Evolutionary conservation across 2,113 vertebrate genomes (phyloP).

Genomic region (Lophochroa leadbeateri): DNA sequence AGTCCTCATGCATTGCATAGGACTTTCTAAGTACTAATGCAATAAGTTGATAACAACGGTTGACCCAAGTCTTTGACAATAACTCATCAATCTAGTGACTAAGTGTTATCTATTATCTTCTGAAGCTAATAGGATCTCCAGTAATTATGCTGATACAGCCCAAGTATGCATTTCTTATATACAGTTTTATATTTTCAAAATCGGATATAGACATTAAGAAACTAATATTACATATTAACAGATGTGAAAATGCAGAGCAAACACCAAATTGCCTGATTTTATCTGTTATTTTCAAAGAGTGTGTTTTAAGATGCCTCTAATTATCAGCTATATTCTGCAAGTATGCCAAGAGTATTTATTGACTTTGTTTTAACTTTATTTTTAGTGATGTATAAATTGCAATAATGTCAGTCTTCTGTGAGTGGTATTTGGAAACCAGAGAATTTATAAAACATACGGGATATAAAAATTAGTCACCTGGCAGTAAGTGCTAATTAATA

Average conservation of each 20-base stretch:
- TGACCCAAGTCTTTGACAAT: not conserved
- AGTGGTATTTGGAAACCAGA: not conserved
- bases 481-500: not conserved
- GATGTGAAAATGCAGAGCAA: not conserved
- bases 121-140: not conserved
- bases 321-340: not conserved
- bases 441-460: fast-evolving
- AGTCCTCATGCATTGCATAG: not conserved
- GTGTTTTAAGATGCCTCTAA: not conserved
- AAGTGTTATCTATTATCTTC: not conserved
- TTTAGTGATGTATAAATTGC: not conserved
- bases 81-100: not conserved
- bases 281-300: not conserved
- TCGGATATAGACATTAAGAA: not conserved
- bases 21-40: not conserved
- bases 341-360: not conserved
- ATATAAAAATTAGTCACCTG: not conserved
- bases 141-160: not conserved
- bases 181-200: not conserved
- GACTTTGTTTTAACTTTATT: not conserved
- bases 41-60: not conserved
- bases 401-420: not conserved
- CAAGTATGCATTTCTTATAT: not conserved
- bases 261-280: not conserved
- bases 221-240: not conserved